Evolutionary conservation across 64 coral and sea anemone species (phyloP).

Genomic region (Acropora tenuis): DNA sequence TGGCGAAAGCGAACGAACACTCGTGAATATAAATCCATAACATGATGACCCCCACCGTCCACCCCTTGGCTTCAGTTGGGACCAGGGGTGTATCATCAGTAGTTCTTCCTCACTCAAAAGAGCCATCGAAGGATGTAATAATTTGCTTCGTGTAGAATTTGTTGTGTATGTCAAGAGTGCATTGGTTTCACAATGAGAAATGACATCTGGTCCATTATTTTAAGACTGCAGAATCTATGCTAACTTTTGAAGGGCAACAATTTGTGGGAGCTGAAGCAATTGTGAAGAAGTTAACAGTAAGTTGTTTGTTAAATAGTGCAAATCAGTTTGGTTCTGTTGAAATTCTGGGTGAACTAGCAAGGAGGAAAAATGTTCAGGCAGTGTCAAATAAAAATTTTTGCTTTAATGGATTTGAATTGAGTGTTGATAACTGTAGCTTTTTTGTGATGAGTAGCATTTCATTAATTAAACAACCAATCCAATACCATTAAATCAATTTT

Average conservation of each 20-base stretch:
- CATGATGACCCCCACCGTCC: neutral
- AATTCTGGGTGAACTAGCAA: neutral
- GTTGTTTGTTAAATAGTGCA: neutral
- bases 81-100: neutral
- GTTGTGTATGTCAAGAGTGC: neutral
- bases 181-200: neutral
- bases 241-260: conserved; percentile 82
- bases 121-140: too few species aligned
- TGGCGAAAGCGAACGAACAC: neutral
- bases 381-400: too few species aligned
- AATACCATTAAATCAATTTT: too few species aligned
- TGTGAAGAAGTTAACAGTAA: conserved; percentile 56
- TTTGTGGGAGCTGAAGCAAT: conserved; percentile 55
- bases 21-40: neutral
- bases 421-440: too few species aligned
- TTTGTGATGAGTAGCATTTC: too few species aligned
- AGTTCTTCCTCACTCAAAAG: neutral
- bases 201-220: neutral
- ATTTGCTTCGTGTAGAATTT: neutral
- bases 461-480: too few species aligned
- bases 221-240: conserved; percentile 63
- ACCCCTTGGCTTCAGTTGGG: neutral
- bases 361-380: too few species aligned
- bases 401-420: too few species aligned
- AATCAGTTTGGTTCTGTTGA: neutral